Evolutionary conservation across 2,797 vertebrate genomes (phyloP), one percentile per base, ranked within the genome.

Genomic region (Xenentodon cancila): DNA sequence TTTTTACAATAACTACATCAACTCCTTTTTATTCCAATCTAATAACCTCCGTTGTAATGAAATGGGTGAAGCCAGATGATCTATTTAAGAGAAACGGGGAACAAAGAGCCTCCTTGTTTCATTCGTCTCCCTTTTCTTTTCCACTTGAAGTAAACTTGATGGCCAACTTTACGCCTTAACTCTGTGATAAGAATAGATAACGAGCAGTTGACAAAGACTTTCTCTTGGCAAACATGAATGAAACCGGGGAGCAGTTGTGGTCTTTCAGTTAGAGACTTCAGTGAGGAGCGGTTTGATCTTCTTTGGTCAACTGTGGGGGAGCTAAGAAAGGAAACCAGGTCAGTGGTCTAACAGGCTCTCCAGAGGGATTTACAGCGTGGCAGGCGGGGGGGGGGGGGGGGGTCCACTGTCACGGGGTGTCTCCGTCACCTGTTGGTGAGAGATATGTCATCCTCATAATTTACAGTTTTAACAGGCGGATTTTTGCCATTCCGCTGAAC

Each of bases 121-220:
- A 8, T 44, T 71, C 9, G 13, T 40, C 13, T 40, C 11, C 21
- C 3, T 49, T 18, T 12, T 56, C 13, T 71, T 42, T 70, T 49
- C 4, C 3, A 0, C 18, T 19, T 0, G 47, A 32, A 64, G 74
- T 59, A 82, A 84, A 59, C 37, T 15, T 5, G 18, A 57, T 34
- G 16, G 9, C 37, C 13, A 40, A 40, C 37, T 18, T 52, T 17
- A 18, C 71, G 66, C 30, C 30, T 8, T 55, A n/a, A 45, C 32
- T 43, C 25, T 12, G 0, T 68, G 75, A 77, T 77, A 58, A 80
- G 71, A 71, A 30, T 53, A 30, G 7, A 62, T 51, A 43, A 64
- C 11, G 19, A 3, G 44, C 47, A 52, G 54, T 22, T 44, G 62
- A 20, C 16, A 1, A 40, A 60, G 25, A 52, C 12, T 0, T 32